Evolutionary conservation across 2,797 vertebrate genomes (phyloP), one percentile per base, ranked within the genome.

Genomic region (Notolabrus celidotus): DNA sequence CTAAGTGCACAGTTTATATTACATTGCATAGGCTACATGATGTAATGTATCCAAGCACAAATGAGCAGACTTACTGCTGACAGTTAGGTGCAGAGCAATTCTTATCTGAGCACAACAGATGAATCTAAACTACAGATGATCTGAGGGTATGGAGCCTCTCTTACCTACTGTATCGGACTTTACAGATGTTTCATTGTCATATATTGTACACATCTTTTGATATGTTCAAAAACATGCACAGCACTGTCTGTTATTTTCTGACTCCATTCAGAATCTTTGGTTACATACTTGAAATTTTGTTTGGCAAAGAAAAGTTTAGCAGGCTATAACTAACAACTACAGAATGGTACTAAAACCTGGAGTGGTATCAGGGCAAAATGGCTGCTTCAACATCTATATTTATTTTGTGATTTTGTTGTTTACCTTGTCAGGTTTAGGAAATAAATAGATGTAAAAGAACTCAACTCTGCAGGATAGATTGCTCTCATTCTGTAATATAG

Each of bases 1-100:
- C 31, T 19, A 46, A 74, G 50, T 71, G 76, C 71, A 79, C 74
- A 16, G 17, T 59, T 71, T 31, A 25, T 53, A n/a, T 33, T 12
- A n/a, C 50, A 39, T 25, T 42, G 7, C 19, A 19, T 10, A 45
- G n/a, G 42, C 36, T 20, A 41, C 27, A 55, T 34, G 62, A 38
- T 61, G 50, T 56, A 20, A 75, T n/a, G 41, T 59, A 45, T 19
- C 38, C 33, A 50, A 77, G 79, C 82, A 83, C 77, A 86, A 50
- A 66, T 46, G 11, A 60, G 38, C 50, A 25, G 59, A 65, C 10
- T 4, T 34, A 33, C 31, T 52, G 33, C 39, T 27, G 31, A 53
- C 19, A 55, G 29, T 45, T 72, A 5, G 64, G 39, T 34, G 22
- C 45, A 49, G 34, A 29, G n/a, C 39, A 49, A 2, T 22, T 8